These are phyloP conservation scores for Chloroceryle aenea DNA, from an alignment of 2,113 vertebrate genomes.

Conservation along the genomic window DNA sequence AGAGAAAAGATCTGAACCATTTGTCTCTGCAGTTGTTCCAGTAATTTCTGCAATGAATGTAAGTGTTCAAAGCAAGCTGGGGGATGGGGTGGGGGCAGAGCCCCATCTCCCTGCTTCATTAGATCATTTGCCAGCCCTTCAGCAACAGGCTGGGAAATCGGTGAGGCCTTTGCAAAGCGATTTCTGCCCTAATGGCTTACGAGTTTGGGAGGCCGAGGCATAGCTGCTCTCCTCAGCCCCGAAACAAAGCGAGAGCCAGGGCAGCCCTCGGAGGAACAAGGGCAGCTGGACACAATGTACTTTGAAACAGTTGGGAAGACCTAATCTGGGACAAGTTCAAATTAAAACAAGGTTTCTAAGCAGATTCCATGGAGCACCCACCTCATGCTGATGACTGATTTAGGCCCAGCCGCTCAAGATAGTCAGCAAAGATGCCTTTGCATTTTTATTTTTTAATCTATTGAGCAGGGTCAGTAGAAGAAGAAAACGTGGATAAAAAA, in stretches of 20 bases:
- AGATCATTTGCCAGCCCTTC: not conserved
- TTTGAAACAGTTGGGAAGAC: not conserved
- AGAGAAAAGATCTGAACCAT: not conserved
- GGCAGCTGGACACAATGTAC: not conserved
- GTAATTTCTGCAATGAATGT: not conserved
- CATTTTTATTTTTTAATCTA: slow-evolving; percentile 20
- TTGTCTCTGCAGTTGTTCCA: not conserved
- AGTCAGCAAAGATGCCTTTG: not conserved
- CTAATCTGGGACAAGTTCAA: not conserved
- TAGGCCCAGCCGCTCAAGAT: not conserved
- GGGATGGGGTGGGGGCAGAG: not conserved
- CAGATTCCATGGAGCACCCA: not conserved
- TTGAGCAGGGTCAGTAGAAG: not conserved
- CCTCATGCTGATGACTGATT: not conserved
- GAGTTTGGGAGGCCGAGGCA: not conserved
- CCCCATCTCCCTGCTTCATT: not conserved
- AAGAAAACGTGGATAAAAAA: not conserved
- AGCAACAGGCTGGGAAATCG: not conserved
- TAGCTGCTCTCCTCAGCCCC: not conserved
- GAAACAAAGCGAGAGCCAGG: not conserved
- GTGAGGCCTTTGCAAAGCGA: not conserved
- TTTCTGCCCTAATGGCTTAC: fast-evolving
- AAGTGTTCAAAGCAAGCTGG: not conserved
- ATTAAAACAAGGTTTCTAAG: not conserved
- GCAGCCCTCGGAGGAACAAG: not conserved